Evolutionary conservation across 2,797 vertebrate species (phyloP), one percentile per base, ranked within the genome.

Genomic region (Lithobates pipiens): DNA sequence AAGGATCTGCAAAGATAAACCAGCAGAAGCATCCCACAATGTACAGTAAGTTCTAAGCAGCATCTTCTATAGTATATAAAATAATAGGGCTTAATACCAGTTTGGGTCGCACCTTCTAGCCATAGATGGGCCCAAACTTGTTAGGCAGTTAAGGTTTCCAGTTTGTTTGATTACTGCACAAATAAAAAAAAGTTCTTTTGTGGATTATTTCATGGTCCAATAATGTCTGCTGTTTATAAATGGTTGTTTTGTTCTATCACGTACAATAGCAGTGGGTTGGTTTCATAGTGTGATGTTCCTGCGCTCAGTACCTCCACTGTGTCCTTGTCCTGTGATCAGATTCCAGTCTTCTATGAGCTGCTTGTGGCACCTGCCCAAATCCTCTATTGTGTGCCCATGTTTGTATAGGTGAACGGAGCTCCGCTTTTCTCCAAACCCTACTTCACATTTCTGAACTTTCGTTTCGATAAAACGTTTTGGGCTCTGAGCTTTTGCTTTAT

Each of bases 371-470:
- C 76, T 84, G 76, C 54, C 83, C 54, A 21, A 68, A 21, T 44
- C 13, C 15, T 8, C 54, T 74, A 73, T 85, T 85, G 42, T 74
- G 42, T 68, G 76, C 36, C 36, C 21, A 13, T 85, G 77, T 85
- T 85, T 85, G 84, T 67, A 36, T 77, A 85, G 84, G 78, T 86
- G 84, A 80, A 71, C 78, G 76, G 70, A 71, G 46, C 44, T 29
- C 32, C 21, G 16, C 44, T 39, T 76, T 21, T 69, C 42, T 50
- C 61, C 29, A 3, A 18, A 23, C 50, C 15, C 32, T 27, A 0
- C 42, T 13, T 15, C 63, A 5, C 32, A 25, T 46, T 63, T 36
- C 54, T 23, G 21, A 68, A 39, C 63, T 67, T 25, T 27, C 8
- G 0, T 32, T 1, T 61, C 65, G 32, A 57, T 23, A 16, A 39